Conservation (phyloP, 2,888 invertebrate species). For the Mimachlamys varia region DNA sequence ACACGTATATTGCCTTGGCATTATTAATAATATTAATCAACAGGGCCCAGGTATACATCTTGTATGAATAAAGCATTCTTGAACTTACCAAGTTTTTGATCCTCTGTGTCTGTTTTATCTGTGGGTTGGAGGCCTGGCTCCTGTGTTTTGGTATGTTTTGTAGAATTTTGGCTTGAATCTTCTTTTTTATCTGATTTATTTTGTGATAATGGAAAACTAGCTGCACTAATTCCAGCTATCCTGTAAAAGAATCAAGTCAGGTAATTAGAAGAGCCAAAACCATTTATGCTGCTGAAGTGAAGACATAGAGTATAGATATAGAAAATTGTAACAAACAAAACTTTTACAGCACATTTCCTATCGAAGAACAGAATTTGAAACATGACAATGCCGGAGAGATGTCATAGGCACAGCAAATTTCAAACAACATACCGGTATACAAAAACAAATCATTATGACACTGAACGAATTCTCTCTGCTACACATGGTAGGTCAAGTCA, state of each 20-base stretch:
- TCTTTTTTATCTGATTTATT: neutral
- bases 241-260: neutral
- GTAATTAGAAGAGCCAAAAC: neutral
- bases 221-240: conserved; percentile 9
- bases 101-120: neutral
- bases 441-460: no score
- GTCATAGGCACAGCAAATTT: no score
- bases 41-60: no score
- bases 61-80: neutral
- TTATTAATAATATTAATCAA: no score
- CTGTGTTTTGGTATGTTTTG: neutral
- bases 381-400: neutral
- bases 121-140: neutral
- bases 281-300: neutral
- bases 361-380: neutral
- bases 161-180: conserved; percentile 10
- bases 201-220: conserved; percentile 31
- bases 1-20: no score
- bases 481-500: no score
- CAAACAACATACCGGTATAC: no score
- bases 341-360: neutral
- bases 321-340: neutral
- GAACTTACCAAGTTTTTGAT: neutral
- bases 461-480: no score
- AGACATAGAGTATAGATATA: neutral